These are phyloP conservation scores for Diachasma alloeum DNA, from an alignment of 1,140 invertebrate genomes.

Conservation along the genomic window DNA sequence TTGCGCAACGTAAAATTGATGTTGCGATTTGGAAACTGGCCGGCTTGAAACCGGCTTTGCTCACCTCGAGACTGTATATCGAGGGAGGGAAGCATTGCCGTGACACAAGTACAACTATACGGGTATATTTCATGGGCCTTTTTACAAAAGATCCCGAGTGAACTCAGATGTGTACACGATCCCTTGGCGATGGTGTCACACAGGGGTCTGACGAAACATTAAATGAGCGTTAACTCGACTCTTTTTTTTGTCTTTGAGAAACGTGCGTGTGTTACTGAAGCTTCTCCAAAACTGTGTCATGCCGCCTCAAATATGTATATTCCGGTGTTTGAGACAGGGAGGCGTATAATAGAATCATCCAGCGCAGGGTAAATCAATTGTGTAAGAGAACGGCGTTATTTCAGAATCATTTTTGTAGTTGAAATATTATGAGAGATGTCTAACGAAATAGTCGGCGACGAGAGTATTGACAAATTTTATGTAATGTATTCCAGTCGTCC, in stretches of 20 bases:
- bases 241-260: not conserved
- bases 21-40: conserved; percentile 32
- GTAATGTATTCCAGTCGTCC: too few species aligned
- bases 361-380: not conserved
- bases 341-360: not conserved
- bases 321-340: not conserved
- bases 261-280: not conserved
- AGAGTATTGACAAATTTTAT: too few species aligned
- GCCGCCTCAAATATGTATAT: not conserved
- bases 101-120: conserved; percentile 4
- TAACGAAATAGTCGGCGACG: too few species aligned
- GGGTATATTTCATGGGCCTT: conserved; percentile 2
- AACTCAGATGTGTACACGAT: not conserved
- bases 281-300: not conserved
- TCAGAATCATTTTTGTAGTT: not conserved
- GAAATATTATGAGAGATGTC: too few species aligned
- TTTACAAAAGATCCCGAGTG: not conserved
- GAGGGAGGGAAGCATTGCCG: conserved; percentile 1
- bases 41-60: conserved; percentile 30
- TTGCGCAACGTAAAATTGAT: conserved; percentile 32
- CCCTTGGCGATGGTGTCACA: conserved; percentile 6
- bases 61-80: conserved; percentile 11
- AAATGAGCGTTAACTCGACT: not conserved
- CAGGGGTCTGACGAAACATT: conserved; percentile 2
- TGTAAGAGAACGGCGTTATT: not conserved